Evolutionary conservation across 2,888 invertebrate genomes (phyloP), one percentile per base, ranked within the genome.

Genomic region (Cheilosia urbana): DNA sequence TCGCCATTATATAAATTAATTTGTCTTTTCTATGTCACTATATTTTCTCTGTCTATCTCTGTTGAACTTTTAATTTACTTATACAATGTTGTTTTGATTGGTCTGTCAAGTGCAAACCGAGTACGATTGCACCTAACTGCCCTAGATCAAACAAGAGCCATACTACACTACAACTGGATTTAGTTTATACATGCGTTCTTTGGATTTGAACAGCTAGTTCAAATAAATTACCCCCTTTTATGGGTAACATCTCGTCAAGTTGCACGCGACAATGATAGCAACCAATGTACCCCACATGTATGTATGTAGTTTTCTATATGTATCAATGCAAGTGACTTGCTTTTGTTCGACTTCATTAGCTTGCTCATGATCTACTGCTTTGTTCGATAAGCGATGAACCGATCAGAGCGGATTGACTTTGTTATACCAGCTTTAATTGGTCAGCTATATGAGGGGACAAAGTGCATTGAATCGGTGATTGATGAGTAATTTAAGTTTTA

Each of bases 121-220:
- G 66, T 66, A 37, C 66, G 24, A 1, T 15, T 66, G 66, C 53
- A 66, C 66, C 49, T 2, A 65, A 34, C 27, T 19, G 63, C 19
- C 11, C 63, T 13, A 17, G 51, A 27, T 40, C 21, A 21, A 21
- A 19, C 5, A 1, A 21, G 15, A 40, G 13, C 21, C 4, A 24
- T 6, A 5, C 9, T 11, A 9, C 19, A 1, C 47, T 47, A 6
- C 45, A 15, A 40, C 37, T 40, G 37, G 37, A 11, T 40, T 19
- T 21, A 21, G 40, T 24, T 30, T 17, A 27, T 21, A 6, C 30
- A 65, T 37, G 17, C 30, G 49, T 17, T 37, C 19, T 37, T n/a
- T 9, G 27, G n/a, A 49, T 30, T 15, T 27, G 7, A 27, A 15
- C 55, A 15, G 5, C n/a, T 37, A 51, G 51, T 34, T 66, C 53